phyloP scores from a whole-genome alignment of 2,797 vertebrate genomes.

The Falco cherrug region DNA sequence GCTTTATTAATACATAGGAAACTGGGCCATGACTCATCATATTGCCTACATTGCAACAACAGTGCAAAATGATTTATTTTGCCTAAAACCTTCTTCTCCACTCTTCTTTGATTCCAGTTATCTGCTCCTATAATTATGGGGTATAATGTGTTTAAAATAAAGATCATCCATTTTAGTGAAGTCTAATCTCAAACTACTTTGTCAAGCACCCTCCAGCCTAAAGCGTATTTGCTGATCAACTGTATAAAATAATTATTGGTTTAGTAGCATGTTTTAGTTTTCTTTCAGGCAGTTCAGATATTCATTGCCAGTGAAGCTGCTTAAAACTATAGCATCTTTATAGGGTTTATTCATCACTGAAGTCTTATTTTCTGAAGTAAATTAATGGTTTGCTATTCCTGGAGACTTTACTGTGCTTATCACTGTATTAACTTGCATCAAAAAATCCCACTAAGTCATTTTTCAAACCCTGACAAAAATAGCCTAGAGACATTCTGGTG shows the following conservation, averaged over 20 bases:
- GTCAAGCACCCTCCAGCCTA: constrained; percentile 31
- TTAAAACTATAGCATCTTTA: constrained; percentile 63
- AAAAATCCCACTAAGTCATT: constrained; percentile 70
- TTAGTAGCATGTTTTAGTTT: constrained; percentile 13
- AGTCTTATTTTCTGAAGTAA: constrained; percentile 75
- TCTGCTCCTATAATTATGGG: not conserved
- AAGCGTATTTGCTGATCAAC: constrained; percentile 42
- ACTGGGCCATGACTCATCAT: not conserved
- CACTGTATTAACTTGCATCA: constrained; percentile 76
- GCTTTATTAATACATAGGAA: not conserved
- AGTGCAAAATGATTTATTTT: not conserved
- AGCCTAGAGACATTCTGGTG: constrained; percentile 60
- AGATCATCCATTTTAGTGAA: constrained; percentile 23
- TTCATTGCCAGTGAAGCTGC: constrained; percentile 36
- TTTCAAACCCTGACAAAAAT: constrained; percentile 73
- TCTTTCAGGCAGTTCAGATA: constrained; percentile 57
- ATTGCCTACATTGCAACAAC: not conserved
- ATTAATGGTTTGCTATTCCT: constrained; percentile 77
- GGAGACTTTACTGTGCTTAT: constrained; percentile 73
- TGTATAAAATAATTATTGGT: constrained; percentile 52
- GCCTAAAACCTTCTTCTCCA: not conserved
- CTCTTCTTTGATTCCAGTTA: not conserved
- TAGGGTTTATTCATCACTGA: constrained; percentile 65
- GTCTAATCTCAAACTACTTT: not conserved
- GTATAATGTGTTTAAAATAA: constrained; percentile 14